These are phyloP conservation scores for Corythoichthys intestinalis DNA, from an alignment of 2,113 vertebrate species.

Conservation along the genomic window DNA sequence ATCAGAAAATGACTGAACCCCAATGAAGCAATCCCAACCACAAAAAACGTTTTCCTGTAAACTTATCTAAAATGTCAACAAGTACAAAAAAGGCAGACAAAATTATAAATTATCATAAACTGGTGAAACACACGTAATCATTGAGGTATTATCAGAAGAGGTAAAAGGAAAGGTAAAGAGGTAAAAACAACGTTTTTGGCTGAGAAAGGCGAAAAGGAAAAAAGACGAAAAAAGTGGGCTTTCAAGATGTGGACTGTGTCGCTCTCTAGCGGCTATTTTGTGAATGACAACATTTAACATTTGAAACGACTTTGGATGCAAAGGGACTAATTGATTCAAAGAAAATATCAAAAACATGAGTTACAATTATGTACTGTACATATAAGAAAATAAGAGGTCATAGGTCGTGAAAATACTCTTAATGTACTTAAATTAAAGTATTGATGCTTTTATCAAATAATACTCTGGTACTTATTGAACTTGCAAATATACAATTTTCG, in stretches of 20 bases:
- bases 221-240: background rate
- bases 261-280: conserved; percentile 52
- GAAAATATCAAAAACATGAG: background rate
- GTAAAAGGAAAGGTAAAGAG: too few species aligned
- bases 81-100: background rate
- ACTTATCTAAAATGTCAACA: background rate
- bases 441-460: background rate
- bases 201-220: background rate
- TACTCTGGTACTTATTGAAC: too few species aligned
- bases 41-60: background rate
- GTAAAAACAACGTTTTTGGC: background rate
- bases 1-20: background rate
- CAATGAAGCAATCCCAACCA: background rate
- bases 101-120: background rate
- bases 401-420: background rate
- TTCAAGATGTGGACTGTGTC: conserved; percentile 55
- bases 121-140: background rate
- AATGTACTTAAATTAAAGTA: background rate
- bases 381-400: too few species aligned
- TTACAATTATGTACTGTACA: background rate
- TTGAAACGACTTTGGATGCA: background rate
- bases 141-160: background rate
- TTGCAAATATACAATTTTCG: too few species aligned
- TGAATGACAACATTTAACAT: background rate
- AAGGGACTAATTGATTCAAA: background rate